Conservation (phyloP, 2,797 vertebrate genomes). For the Sebastes umbrosus region DNA sequence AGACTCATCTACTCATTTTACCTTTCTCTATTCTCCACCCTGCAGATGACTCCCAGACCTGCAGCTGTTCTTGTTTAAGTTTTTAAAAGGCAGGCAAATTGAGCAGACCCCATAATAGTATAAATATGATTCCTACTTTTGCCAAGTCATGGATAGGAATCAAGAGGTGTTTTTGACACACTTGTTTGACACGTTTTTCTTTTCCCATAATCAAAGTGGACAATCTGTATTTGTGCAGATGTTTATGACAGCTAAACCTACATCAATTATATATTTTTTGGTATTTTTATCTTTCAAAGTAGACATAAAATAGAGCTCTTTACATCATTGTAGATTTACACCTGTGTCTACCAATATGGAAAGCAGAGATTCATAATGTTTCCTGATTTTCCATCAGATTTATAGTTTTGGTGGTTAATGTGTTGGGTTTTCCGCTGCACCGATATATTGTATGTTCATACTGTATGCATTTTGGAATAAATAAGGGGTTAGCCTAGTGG, state of each 20-base stretch:
- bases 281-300: not conserved
- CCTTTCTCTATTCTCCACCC: not conserved
- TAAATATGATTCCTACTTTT: not conserved
- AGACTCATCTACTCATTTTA: not conserved
- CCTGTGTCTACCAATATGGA: not conserved
- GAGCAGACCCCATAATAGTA: not conserved
- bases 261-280: rapidly evolving
- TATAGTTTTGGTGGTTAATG: not conserved
- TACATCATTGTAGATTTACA: not conserved
- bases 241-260: not conserved
- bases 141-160: not conserved
- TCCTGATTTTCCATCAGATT: not conserved
- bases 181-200: not conserved
- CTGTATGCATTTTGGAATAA: not conserved
- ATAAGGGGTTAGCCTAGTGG: too few species aligned
- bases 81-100: not conserved
- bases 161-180: not conserved
- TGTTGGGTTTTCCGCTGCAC: too few species aligned
- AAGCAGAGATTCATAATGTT: not conserved
- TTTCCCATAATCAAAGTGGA: not conserved
- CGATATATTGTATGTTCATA: not conserved
- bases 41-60: not conserved
- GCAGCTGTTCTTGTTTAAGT: conserved; percentile 15
- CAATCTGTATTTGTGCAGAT: not conserved
- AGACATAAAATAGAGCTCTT: not conserved